Evolutionary conservation across 2,113 vertebrate genomes (phyloP).

Genomic region (Caranx melampygus): DNA sequence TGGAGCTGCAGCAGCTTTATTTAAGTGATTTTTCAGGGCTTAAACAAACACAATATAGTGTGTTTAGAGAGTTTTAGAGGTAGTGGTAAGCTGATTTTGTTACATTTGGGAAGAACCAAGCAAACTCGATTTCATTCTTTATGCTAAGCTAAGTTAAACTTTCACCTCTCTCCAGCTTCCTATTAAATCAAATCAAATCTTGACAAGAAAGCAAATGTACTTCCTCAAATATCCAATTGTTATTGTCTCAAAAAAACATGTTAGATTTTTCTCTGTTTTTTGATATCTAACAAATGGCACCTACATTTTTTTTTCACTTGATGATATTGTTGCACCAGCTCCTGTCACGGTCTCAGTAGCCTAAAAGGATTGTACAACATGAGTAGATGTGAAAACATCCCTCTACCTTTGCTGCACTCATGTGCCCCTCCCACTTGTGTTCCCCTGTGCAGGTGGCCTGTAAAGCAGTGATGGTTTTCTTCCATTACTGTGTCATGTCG

Average conservation of each 20-base stretch:
- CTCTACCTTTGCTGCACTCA: background rate
- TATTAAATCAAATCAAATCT: background rate
- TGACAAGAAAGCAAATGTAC: background rate
- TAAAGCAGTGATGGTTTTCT: constrained; percentile 97
- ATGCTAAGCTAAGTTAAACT: background rate
- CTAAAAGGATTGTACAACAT: background rate
- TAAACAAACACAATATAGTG: background rate
- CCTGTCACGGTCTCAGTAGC: background rate
- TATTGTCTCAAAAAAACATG: background rate
- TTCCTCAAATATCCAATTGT: background rate
- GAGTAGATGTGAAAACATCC: background rate
- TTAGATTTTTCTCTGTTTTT: background rate
- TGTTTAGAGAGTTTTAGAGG: background rate
- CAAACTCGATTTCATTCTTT: background rate
- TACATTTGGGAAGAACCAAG: background rate
- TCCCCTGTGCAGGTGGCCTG: constrained; percentile 89
- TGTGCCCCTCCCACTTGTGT: background rate
- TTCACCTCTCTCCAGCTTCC: background rate
- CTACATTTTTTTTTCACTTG: too few species aligned
- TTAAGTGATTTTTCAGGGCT: background rate
- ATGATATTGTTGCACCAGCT: background rate
- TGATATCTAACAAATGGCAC: background rate
- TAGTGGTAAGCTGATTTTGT: too few species aligned
- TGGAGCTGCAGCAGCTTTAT: background rate
- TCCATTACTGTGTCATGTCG: constrained; percentile 99